These are phyloP conservation scores for Pelagia noctiluca DNA, from an alignment of 30 jellyfish, hydroid and myxozoan genomes.

Conservation along the genomic window DNA sequence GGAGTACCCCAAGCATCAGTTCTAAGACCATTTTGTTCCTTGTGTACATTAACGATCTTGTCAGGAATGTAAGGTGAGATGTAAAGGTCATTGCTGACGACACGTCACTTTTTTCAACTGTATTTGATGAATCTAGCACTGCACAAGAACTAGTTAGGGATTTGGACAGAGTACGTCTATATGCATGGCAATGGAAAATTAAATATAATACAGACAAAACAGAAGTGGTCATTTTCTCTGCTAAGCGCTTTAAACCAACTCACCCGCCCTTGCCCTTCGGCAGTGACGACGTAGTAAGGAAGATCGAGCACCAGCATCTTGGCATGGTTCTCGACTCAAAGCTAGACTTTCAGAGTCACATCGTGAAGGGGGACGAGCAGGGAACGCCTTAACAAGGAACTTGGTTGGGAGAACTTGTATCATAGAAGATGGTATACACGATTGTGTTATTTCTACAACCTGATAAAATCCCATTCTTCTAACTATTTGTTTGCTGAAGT, in stretches of 20 bases:
- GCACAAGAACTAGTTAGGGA: not conserved
- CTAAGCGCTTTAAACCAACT: not conserved
- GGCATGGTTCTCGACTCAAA: not conserved
- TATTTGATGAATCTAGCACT: not conserved
- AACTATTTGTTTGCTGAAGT: no score
- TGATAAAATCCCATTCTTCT: no score
- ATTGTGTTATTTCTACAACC: constrained; percentile 42
- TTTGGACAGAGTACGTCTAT: not conserved
- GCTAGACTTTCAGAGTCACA: not conserved
- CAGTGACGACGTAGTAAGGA: not conserved
- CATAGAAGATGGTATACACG: constrained; percentile 51
- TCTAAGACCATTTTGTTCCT: constrained; percentile 59
- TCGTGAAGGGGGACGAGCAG: no score
- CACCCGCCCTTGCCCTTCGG: constrained; percentile 4
- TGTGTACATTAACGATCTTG: constrained; percentile 34
- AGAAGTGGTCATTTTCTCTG: constrained; percentile 4
- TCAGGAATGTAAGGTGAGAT: constrained; percentile 37
- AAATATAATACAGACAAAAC: not conserved
- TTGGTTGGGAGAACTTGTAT: not conserved
- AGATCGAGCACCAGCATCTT: not conserved
- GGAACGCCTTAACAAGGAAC: not conserved
- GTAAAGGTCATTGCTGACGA: constrained; percentile 55
- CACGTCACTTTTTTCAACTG: constrained; percentile 31
- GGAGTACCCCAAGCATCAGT: constrained; percentile 72
- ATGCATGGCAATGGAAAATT: constrained; percentile 18